Evolutionary conservation across 2,888 invertebrate genomes (phyloP), one percentile per base, ranked within the genome.

Genomic region (Liodrosophila aerea): DNA sequence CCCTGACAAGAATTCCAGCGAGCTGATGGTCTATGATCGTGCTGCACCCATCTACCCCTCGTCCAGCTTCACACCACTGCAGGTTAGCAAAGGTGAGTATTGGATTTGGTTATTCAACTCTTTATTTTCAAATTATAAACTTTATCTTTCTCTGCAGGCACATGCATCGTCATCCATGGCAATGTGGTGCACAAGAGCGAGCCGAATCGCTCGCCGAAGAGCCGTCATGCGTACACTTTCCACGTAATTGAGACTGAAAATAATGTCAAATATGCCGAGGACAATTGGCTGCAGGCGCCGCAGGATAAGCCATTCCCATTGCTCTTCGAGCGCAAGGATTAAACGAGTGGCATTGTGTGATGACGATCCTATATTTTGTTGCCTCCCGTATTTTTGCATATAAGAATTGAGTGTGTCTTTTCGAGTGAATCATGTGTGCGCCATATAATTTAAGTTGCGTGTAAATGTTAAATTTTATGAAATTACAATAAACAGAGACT

Each of bases 171-270:
- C 33, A 94, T 99, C 62, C 96, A 99, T 87, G 98, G 98, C 0
- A 93, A 95, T 87, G 97, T 98, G 0, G 95, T 98, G 0, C 99
- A 99, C 89, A 95, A 95, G 87, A 98, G 98, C 85, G 95, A 95
- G 47, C 91, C 92, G 7, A 99, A 99, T 89, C 94, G 92, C 60
- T 98, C 98, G 0, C 88, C 92, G 1, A 92, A 93, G 66, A 94
- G 97, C n/a, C 93, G 99, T 29, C 96, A 97, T 83, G 97, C 96
- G 0, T 99, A 99, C 90, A 98, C 98, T 4, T 98, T 98, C 90
- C 99, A 99, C 89, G 93, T 98, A 0, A 92, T 96, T 54, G 99
- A 99, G 89, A 93, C 92, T 65, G 91, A 93, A 12, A 91, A 94
- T 57, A 94, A 95, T 27, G 86, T 88, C 7, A 91, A 92, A 52